Base-by-base conservation (phyloP, 53 echinoderm and acorn worm genomes). In the Stichopus horrens region DNA sequence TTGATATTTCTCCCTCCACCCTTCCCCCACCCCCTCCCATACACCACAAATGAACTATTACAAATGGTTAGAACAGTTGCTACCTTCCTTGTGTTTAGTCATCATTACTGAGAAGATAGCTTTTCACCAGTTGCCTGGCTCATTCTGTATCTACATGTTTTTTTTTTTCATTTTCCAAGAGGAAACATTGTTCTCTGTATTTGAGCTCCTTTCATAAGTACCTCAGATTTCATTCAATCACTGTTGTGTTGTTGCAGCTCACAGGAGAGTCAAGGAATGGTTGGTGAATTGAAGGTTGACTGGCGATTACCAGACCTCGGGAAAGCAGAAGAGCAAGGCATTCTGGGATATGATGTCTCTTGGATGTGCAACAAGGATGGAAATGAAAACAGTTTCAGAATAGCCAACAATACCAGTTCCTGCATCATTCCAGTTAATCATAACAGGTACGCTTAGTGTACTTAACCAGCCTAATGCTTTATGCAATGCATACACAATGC, bases 321-420 rank as follows among this genome's bases (percentile, higher is more conserved):
- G 5, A 91, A 81, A 77, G 92, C 93, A 9, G 91, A 91, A 67
- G 93, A 96, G 85, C 96, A 96, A 87, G 96, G 96, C 86, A 95
- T 96, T 77, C 68, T 92, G 90, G 96, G 95, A 95, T 95, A 94
- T 54, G 92, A 96, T 73, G 78, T 95, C 21, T 93, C 89, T 9
- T 96, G 94, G 93, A 88, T 90, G 79, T 90, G 86, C 53, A 92
- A 87, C 74, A 83, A 76, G 21, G 93, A 96, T 90, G 93, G 89
- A 6, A 91, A 91, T 20, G 96, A 96, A 83, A 86, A 95, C 16
- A 89, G 77, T 65, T 90, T 91, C n/a, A 88, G 84, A 14, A 73
- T 95, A 8, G 55, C 90, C 0, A 60, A 75, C 19, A 73, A 55
- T 73, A 86, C 83, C 2, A 79, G 57, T 52, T 79, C 58, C 19